Conservation (phyloP, 2,888 invertebrate genomes). For the Caprella mutica region DNA sequence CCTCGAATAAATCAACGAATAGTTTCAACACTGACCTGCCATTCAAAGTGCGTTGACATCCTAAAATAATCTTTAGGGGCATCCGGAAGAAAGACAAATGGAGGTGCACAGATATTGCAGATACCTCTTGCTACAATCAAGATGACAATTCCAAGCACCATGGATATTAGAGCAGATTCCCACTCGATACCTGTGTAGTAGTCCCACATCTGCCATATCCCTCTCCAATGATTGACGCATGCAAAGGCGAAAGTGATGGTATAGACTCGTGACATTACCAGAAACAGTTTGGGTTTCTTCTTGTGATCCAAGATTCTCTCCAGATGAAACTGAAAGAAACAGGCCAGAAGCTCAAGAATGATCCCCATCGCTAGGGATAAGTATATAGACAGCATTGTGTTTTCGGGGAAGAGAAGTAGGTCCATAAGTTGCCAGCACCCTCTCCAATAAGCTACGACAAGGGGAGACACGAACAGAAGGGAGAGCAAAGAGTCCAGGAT, state of each 20-base stretch:
- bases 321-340: constrained; percentile 45
- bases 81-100: constrained; percentile 65
- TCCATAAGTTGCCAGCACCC: constrained; percentile 69
- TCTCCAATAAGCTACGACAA: constrained; percentile 75
- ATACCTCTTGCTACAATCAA: constrained; percentile 58
- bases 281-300: constrained; percentile 15
- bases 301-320: background rate
- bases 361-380: constrained; percentile 43
- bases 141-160: constrained; percentile 51
- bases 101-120: constrained; percentile 69
- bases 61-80: constrained; percentile 65
- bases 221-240: constrained; percentile 79
- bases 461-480: constrained; percentile 60
- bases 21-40: too few relatives aligned
- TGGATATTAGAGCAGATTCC: constrained; percentile 52
- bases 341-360: constrained; percentile 48
- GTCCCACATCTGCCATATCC: constrained; percentile 67
- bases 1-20: too few relatives aligned
- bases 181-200: constrained; percentile 52
- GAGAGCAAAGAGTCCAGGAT: constrained; percentile 60
- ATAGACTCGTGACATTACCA: constrained; percentile 48
- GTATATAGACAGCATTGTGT: constrained; percentile 26
- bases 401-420: constrained; percentile 40
- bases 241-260: constrained; percentile 59
- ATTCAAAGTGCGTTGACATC: constrained; percentile 64